Base-by-base conservation (phyloP, 2,888 invertebrate species). In the Lepidocyrtoides sp. region DNA sequence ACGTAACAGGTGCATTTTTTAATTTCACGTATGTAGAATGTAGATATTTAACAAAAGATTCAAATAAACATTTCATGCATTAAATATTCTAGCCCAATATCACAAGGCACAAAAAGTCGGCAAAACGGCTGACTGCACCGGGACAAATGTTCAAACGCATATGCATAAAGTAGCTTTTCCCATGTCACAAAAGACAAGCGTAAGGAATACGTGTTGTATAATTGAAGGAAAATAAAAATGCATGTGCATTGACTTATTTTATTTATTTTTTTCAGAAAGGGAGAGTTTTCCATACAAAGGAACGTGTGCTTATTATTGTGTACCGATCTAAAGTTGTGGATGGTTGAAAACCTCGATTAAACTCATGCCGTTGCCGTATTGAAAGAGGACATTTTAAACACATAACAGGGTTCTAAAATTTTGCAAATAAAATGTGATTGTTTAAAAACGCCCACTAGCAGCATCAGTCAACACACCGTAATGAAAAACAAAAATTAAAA, bases 391-490 rank as follows among this genome's bases (percentile, higher is more conserved):
- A 72, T 72, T 72, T 5, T 72, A 72, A 44, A 14, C 7, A 44
- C 44, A 72, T 72, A 41, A 72, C 44, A 20, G 72, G 32, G 41
- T 20, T 36, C 72, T 72, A 72, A 69, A 66, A 72, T n/a, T 44
- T 72, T 23, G 32, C 23, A 44, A 23, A 44, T 72, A 72, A 69
- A 84, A 48, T 41, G 84, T 54, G 54, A 69, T 72, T 84, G 84
- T 84, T 69, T 69, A 84, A 63, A 84, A 54, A 84, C 84, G 84
- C 84, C 84, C 84, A 69, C 84, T 54, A 48, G 41, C 36, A 32
- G 57, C 51, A 36, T 72, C 72, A 84, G 84, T 84, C 69, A 51
- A 14, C 66, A 63, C 14, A 60, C 82, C 20, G 57, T 23, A 82
- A 60, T 29, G 75, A 63, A 63, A 63, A 48, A 48, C 1, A 66